Evolutionary conservation across 2,797 vertebrate genomes (phyloP), one percentile per base, ranked within the genome.

Genomic region (Antennarius maculatus): DNA sequence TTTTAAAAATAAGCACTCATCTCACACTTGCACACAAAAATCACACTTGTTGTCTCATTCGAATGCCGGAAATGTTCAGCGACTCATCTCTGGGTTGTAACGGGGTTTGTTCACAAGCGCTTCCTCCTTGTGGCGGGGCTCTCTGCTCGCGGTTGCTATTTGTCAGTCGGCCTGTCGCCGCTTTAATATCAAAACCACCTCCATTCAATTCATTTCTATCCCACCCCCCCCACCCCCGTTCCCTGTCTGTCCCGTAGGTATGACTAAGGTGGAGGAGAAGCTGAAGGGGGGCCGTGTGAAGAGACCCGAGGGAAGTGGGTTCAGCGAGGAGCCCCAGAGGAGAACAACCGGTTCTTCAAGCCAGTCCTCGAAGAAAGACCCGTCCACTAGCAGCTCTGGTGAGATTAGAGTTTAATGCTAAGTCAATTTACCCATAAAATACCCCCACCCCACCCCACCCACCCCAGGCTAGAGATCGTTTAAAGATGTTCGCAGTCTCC

Each of bases 181-280:
- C 67, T 67, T 51, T 11, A 54, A 54, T 48, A 17, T 2, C 16
- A 48, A n/a, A 17, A 17, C 15, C 59, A 80, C 74, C 77, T 78
- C 68, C 37, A 53, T 53, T 55, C 52, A 49, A 69, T 80, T 59
- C 50, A 41, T 41, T 59, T 28, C 16, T 15, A 9, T n/a, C n/a
- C n/a, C n/a, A n/a, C n/a, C n/a, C 23, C 23, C 23, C 23, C 23
- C 23, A 1, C 23, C 23, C 23, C 23, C 2, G 50, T 14, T 15
- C 16, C 28, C 13, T 14, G 23, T 66, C 17, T 68, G 6, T 69
- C 34, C 69, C 71, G 16, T 62, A 99, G 97, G 97, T 67, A 94
- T 99, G 71, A 95, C 92, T 67, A 99, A 99, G 86, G 95, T 93
- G 3, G 97, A 99, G 79, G 97, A 99, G 84, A 99, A 98, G 77